Percentiles rank a stretch among this genome's conserved stretches.
Evolutionary conservation across 2,888 invertebrate species (phyloP).

Genomic region (Alitta virens): DNA sequence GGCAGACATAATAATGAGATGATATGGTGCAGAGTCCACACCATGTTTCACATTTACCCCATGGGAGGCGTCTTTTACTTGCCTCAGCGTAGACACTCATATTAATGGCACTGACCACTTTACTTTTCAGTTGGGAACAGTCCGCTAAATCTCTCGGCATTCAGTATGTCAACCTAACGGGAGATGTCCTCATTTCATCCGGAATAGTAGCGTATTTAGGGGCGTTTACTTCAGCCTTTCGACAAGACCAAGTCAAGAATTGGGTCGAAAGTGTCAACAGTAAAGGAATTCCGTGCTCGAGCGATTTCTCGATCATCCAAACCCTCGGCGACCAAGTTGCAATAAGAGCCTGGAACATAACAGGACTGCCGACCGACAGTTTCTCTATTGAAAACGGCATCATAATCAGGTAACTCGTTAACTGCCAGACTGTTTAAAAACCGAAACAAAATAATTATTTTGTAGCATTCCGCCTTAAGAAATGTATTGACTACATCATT

Average conservation of each 20-base stretch:
- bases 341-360: slow-evolving; percentile 59
- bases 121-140: slow-evolving; percentile 46
- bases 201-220: slow-evolving; percentile 57
- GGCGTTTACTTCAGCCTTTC: slow-evolving; percentile 56
- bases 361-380: slow-evolving; percentile 58
- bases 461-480: too few species aligned
- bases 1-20: too few species aligned
- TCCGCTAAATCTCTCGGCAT: slow-evolving; percentile 49
- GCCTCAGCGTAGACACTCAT: too few species aligned
- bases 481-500: too few species aligned
- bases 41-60: too few species aligned
- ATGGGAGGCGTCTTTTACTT: too few species aligned
- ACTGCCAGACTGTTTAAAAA: too few species aligned
- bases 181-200: slow-evolving; percentile 68
- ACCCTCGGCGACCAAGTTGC: slow-evolving; percentile 57
- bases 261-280: slow-evolving; percentile 74
- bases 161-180: slow-evolving; percentile 58
- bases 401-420: slow-evolving; percentile 50
- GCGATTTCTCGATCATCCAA: slow-evolving; percentile 69
- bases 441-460: too few species aligned
- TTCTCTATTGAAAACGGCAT: slow-evolving; percentile 60
- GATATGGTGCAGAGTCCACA: too few species aligned
- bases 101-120: too few species aligned
- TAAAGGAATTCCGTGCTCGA: slow-evolving; percentile 73
- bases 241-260: slow-evolving; percentile 60